phyloP scores from a whole-genome alignment of 2,113 vertebrate genomes.

The Aspidoscelis tigris region DNA sequence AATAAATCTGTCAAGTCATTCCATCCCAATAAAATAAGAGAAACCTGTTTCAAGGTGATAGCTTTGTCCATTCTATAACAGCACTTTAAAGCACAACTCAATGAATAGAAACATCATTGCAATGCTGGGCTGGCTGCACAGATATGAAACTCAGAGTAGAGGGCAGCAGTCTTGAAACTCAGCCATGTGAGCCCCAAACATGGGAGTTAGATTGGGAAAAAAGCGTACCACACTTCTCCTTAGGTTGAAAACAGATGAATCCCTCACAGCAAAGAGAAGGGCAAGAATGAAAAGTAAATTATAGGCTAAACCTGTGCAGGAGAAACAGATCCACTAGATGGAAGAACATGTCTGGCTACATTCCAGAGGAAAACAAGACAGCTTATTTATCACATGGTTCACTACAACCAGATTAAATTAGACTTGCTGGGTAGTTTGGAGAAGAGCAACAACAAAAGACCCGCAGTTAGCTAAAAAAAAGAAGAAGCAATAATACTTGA shows the following conservation, averaged over 20 bases:
- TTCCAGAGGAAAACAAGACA: background rate
- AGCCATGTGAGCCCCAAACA: background rate
- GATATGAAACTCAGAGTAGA: background rate
- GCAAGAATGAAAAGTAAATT: background rate
- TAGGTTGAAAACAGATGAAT: background rate
- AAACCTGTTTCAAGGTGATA: background rate
- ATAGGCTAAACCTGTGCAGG: background rate
- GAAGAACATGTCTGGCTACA: background rate
- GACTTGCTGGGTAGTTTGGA: conserved; percentile 2
- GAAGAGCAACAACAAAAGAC: background rate
- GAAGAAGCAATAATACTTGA: no score
- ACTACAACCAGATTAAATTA: background rate
- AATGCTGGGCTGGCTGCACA: background rate
- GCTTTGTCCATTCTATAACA: background rate
- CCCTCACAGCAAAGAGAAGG: background rate
- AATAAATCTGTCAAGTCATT: background rate
- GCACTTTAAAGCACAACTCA: background rate
- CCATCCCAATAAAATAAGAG: background rate
- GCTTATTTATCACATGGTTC: background rate
- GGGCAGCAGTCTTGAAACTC: background rate
- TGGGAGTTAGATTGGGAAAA: background rate
- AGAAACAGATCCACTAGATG: background rate
- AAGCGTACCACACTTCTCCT: background rate
- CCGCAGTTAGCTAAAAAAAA: background rate
- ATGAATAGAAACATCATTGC: background rate